Conservation (phyloP, 2,797 vertebrate genomes). For the Spinus pinus region DNA sequence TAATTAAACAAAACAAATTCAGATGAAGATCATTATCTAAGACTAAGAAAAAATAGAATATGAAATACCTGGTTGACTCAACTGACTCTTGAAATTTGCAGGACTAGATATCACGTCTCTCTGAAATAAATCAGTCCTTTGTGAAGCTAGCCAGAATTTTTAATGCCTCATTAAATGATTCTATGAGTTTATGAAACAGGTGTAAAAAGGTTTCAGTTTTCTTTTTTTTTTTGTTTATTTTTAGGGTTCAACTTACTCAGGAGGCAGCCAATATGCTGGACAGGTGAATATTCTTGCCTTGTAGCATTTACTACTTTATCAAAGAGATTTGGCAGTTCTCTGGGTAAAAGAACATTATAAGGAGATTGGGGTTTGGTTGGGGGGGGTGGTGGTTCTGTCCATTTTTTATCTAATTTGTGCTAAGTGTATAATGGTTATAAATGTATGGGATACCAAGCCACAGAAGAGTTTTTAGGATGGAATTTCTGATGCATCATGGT, state of each 20-base stretch:
- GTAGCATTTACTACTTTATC: not conserved
- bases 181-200: not conserved
- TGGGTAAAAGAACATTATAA: not conserved
- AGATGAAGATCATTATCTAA: not conserved
- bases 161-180: not conserved
- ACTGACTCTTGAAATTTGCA: not conserved
- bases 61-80: not conserved
- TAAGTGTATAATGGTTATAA: not conserved
- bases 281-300: conserved; percentile 32
- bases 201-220: not conserved
- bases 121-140: not conserved
- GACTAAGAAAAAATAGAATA: not conserved
- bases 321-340: not conserved
- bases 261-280: conserved; percentile 24
- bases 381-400: not conserved
- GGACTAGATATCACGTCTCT: not conserved
- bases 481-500: not conserved
- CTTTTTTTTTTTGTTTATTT: not conserved
- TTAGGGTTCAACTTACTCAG: conserved; percentile 23
- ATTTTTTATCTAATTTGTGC: not conserved
- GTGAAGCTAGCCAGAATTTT: not conserved
- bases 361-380: not conserved
- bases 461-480: not conserved
- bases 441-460: not conserved
- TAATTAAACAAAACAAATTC: not conserved